phyloP scores from a whole-genome alignment of 2,797 vertebrate species.

The Lagodon rhomboides region DNA sequence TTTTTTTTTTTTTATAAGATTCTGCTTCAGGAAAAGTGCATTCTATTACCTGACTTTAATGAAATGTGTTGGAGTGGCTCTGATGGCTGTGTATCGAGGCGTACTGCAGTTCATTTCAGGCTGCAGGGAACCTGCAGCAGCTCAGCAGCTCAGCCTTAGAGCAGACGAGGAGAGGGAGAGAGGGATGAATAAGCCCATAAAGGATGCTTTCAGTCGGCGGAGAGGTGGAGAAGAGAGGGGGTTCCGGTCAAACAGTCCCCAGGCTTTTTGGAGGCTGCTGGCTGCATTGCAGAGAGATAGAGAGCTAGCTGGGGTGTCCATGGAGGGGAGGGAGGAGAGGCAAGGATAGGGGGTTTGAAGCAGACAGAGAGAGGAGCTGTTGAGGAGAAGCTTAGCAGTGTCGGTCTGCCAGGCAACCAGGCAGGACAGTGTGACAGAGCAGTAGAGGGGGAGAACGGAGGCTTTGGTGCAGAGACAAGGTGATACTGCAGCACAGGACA shows the following conservation, averaged over 20 bases:
- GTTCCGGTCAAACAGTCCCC: conserved; percentile 76
- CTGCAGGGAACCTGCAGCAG: conserved; percentile 72
- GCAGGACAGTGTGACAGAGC: conserved; percentile 41
- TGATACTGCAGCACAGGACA: conserved; percentile 61
- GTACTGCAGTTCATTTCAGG: conserved; percentile 61
- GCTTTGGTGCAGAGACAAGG: conserved; percentile 56
- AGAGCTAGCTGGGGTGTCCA: conserved; percentile 56
- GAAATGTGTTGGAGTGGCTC: conserved; percentile 45
- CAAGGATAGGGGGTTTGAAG: conserved; percentile 10
- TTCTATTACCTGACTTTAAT: conserved; percentile 34
- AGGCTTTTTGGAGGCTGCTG: conserved; percentile 76
- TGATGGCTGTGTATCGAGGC: conserved; percentile 38
- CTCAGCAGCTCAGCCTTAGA: conserved; percentile 70
- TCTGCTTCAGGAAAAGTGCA: conserved; percentile 1
- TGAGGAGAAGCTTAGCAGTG: conserved; percentile 54
- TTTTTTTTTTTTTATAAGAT: not conserved
- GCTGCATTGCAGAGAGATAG: conserved; percentile 84
- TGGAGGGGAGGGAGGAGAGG: conserved; percentile 31
- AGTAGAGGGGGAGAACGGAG: conserved; percentile 39
- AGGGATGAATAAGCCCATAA: conserved; percentile 84
- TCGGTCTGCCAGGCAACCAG: conserved; percentile 41
- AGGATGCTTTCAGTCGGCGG: conserved; percentile 84
- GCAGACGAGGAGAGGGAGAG: conserved; percentile 44
- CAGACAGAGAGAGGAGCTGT: conserved; percentile 44
- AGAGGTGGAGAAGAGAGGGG: conserved; percentile 68